Conservation (phyloP, 2,797 vertebrate genomes). For the Potorous gilbertii region DNA sequence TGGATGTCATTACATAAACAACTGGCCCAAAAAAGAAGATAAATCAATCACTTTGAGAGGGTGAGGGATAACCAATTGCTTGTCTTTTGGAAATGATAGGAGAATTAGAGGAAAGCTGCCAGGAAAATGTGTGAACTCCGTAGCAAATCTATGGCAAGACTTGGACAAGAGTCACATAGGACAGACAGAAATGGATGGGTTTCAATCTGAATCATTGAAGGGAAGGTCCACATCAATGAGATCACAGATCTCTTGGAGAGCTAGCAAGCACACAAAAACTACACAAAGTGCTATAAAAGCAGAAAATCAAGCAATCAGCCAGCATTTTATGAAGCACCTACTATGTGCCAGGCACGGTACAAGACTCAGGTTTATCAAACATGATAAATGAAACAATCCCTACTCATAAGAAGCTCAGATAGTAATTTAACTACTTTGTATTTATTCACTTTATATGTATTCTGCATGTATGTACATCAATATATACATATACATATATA, state of each 20-base stretch:
- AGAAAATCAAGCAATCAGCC: not conserved
- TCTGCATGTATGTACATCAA: too few relatives aligned
- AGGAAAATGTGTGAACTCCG: not conserved
- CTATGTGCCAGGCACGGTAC: not conserved
- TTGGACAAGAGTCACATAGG: not conserved
- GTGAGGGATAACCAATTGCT: not conserved
- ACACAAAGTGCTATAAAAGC: not conserved
- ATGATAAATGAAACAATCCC: not conserved
- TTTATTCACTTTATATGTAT: too few relatives aligned
- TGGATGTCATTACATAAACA: not conserved
- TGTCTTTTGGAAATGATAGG: not conserved
- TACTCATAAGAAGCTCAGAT: not conserved
- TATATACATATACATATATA: too few relatives aligned
- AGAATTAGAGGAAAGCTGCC: not conserved
- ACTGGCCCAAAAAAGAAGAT: not conserved
- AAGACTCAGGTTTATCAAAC: not conserved
- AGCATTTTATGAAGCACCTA: not conserved
- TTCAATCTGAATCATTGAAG: not conserved
- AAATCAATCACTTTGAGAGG: not conserved
- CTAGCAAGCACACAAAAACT: not conserved
- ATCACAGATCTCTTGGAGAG: not conserved
- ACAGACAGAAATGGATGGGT: not conserved
- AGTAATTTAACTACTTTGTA: not conserved
- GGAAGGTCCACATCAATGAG: not conserved
- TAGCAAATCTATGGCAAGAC: not conserved